Base-by-base conservation (phyloP, 2,888 invertebrate genomes). In the Andricus curvator region DNA sequence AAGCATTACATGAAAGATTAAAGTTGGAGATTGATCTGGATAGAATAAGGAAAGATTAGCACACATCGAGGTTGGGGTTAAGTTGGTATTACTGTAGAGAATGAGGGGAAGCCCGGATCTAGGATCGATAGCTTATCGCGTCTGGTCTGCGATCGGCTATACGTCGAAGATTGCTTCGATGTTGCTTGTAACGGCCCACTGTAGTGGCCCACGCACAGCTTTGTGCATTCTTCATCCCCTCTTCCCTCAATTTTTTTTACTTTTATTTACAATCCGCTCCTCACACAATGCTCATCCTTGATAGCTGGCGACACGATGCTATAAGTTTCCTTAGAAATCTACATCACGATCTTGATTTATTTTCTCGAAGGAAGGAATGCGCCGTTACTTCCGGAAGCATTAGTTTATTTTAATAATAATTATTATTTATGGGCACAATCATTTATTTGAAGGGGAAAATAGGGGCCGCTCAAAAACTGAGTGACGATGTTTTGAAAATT, bases 181-280 rank as follows among this genome's bases (percentile, higher is more conserved):
- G 66, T 74, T 78, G 74, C 81, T 74, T 84, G 84, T 84, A 84
- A 76, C 29, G 82, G 79, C 82, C 84, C 84, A 84, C 82, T 66
- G 66, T n/a, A 82, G 80, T 82, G 80, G 85, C 85, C 85, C 84
- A 85, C 85, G 85, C 85, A 78, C 41, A 84, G 62, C 78, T 78
- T 81, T 80, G 62, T 81, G 70, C 70, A 74, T 74, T 74, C 70
- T 74, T 74, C n/a, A 56, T n/a, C 51, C 51, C 70, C 25, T 64
- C 64, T 29, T 29, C 15, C 48, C 25, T 17, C 68, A 48, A n/a
- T 22, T 41, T 68, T 41, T 67, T 44, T 68, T 17, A 9, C 3
- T 25, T 44, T 68, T 60, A 60, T 60, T 22, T 60, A 22, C 22
- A 22, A 60, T 60, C n/a, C 22, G 20, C 11, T 22, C 11, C 56